Base-by-base conservation (phyloP, 2,888 invertebrate genomes). In the Plebejus anna region DNA sequence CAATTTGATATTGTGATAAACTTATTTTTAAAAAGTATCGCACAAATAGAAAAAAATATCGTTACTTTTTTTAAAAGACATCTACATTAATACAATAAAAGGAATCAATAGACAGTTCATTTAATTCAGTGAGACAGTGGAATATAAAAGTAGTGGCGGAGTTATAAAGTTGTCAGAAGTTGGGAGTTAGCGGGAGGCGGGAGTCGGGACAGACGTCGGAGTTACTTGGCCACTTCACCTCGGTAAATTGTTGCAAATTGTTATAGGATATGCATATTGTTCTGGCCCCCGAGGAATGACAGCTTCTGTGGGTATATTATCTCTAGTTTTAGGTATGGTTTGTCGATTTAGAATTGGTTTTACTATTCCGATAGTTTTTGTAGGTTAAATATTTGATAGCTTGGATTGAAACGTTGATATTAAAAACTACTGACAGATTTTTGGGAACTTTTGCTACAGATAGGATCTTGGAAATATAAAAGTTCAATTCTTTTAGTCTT, bases 161-260 rank as follows among this genome's bases (percentile, higher is more conserved):
- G 76, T 76, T 72, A 72, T 61, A 42, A 59, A 72, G 38, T 76
- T 38, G 38, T 72, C 42, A 7, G 42, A 76, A 72, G 57, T 76
- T 32, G 28, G 22, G 70, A n/a, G 55, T 59, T 22, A 59, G 61
- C 59, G 47, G 47, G 9, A 66, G 72, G 42, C 32, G 72, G 6
- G 57, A 57, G 57, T n/a, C 47, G 38, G 42, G 55, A 76, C 71
- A 71, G 76, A 42, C 72, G 42, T 71, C 22, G 13, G 22, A 4
- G 71, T 6, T 38, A 57, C 71, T 71, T 71, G 76, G 7, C 42
- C 55, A 76, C 76, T 72, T 72, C 70, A 71, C 57, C 72, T 71
- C 59, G 22, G 71, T 59, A 72, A 72, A 72, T 72, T 72, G 72
- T 76, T 59, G 38, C 71, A 42, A 59, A 76, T 76, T 72, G 72